Conservation (phyloP, 1,140 invertebrate species). For the Lethrus apterus region DNA sequence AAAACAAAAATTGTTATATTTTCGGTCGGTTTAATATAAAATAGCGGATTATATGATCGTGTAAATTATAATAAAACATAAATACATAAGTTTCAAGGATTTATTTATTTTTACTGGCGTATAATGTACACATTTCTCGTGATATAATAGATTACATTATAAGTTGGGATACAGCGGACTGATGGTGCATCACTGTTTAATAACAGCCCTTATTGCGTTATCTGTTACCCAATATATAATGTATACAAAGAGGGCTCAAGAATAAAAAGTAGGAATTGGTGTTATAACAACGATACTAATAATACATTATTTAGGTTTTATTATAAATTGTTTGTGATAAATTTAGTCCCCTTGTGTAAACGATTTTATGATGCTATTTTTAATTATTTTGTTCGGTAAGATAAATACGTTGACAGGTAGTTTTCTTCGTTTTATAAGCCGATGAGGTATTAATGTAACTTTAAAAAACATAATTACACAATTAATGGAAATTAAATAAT, state of each 20-base stretch:
- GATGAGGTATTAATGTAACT: no score
- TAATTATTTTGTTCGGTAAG: no score
- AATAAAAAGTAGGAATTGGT: conserved; percentile 12
- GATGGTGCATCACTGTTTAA: conserved; percentile 10
- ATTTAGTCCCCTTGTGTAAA: conserved; percentile 6
- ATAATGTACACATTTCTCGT: conserved; percentile 13
- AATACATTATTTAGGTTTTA: conserved; percentile 9
- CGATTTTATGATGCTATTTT: no score
- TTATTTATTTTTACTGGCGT: conserved; percentile 12
- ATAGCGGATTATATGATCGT: no score
- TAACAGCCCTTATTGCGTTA: conserved; percentile 13
- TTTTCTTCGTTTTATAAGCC: no score
- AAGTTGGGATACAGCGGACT: conserved; percentile 6
- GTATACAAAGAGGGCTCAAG: conserved; percentile 6
- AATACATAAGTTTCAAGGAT: conserved; percentile 9
- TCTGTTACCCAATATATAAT: conserved; percentile 12
- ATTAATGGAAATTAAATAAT: no score
- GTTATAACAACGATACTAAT: conserved; percentile 13
- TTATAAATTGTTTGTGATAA: conserved; percentile 14
- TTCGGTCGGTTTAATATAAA: no score
- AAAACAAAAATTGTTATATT: no score
- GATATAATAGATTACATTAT: no score
- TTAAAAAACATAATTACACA: no score
- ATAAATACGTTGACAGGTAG: no score
- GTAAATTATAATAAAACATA: conserved; percentile 12